These are phyloP conservation scores for Sylvilagus bachmani DNA, from an alignment of 2,113 vertebrate genomes.

Conservation along the genomic window DNA sequence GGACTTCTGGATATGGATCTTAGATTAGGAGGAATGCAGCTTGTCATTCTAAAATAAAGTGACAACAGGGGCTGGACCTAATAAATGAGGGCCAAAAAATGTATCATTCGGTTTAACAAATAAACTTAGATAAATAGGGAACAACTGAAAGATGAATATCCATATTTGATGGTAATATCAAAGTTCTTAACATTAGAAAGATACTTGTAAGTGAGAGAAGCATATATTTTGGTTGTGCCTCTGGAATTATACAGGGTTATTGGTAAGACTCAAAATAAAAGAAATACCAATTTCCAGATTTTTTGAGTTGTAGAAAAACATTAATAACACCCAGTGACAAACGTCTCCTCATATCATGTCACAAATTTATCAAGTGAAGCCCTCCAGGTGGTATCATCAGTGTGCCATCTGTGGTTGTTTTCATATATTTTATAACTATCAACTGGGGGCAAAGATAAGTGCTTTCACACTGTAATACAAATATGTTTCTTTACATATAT, in stretches of 20 bases:
- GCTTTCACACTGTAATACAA: not conserved
- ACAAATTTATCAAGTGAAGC: slow-evolving; percentile 70
- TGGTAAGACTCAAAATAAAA: not conserved
- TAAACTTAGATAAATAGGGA: not conserved
- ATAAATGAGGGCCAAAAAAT: not conserved
- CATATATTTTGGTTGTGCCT: not conserved
- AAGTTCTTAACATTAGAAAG: not conserved
- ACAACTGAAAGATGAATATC: not conserved
- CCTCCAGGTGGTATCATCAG: slow-evolving; percentile 67
- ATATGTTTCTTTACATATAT: not conserved
- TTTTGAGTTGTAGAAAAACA: slow-evolving; percentile 21
- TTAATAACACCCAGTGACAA: slow-evolving; percentile 61
- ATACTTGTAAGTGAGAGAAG: not conserved
- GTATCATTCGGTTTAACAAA: not conserved
- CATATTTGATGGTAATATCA: not conserved
- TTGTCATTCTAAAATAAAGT: not conserved
- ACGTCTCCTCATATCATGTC: slow-evolving; percentile 66
- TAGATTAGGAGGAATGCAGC: not conserved
- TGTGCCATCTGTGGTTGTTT: slow-evolving; percentile 59
- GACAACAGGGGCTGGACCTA: not conserved
- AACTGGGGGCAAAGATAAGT: slow-evolving; percentile 19
- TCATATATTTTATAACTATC: slow-evolving; percentile 36
- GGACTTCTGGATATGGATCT: not conserved
- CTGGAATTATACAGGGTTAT: not conserved
- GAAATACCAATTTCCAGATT: not conserved